Percentiles rank a stretch among this genome's conserved stretches.
These are phyloP conservation scores for Callyntrura sp. DNA, from an alignment of 2,888 invertebrate species.

Conservation along the genomic window DNA sequence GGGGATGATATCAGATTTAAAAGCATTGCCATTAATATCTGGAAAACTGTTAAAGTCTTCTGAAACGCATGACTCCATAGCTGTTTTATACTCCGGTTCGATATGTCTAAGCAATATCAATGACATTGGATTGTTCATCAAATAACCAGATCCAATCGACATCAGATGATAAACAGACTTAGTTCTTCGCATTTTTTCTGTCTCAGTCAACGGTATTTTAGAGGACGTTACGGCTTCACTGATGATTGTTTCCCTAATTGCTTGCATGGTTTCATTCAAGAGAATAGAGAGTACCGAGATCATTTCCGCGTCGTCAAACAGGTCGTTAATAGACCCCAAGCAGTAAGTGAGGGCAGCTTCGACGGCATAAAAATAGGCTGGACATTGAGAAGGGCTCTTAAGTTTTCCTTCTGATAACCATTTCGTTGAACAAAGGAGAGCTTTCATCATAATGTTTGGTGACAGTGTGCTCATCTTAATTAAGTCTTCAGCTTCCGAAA, in stretches of 20 bases:
- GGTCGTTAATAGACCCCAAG: constrained; percentile 69
- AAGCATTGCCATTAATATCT: constrained; percentile 77
- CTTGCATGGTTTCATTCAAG: constrained; percentile 76
- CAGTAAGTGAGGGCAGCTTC: constrained; percentile 81
- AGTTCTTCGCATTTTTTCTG: constrained; percentile 56
- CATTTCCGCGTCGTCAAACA: constrained; percentile 77
- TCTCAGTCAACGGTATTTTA: constrained; percentile 38
- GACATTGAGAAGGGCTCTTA: constrained; percentile 61
- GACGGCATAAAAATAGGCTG: constrained; percentile 77
- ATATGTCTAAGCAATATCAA: constrained; percentile 80
- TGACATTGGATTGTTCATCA: constrained; percentile 81
- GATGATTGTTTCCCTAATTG: constrained; percentile 74
- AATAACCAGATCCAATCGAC: constrained; percentile 80
- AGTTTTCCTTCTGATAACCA: constrained; percentile 77
- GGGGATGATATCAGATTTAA: constrained; percentile 90
- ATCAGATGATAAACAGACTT: constrained; percentile 79
- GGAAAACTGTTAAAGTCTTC: constrained; percentile 81
- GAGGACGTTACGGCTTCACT: constrained; percentile 43
- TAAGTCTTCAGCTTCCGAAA: constrained; percentile 81
- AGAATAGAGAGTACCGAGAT: constrained; percentile 76
- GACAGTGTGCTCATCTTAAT: constrained; percentile 65
- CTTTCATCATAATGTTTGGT: constrained; percentile 74
- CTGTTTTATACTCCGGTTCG: constrained; percentile 79
- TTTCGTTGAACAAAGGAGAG: constrained; percentile 71
- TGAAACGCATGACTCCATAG: constrained; percentile 78